Evolutionary conservation across 2,113 vertebrate species (phyloP).

Genomic region (Rhegmatorhina hoffmannsi): DNA sequence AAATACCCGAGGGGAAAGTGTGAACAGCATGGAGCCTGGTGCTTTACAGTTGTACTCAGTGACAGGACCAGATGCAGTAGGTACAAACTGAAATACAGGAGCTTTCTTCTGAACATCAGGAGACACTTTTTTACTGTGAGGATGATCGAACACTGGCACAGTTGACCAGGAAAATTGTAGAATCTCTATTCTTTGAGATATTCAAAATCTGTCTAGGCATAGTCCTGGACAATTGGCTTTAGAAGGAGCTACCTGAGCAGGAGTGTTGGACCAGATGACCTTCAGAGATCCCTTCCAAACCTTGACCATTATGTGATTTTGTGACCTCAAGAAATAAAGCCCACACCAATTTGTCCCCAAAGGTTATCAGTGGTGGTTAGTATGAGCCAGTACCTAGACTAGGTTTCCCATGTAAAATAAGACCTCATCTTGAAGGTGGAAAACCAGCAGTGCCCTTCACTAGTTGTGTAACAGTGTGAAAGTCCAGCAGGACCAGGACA

Average conservation of each 20-base stretch:
- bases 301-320: background rate
- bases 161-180: background rate
- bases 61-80: background rate
- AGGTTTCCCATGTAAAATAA: background rate
- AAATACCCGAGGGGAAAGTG: background rate
- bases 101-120: background rate
- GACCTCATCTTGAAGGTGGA: background rate
- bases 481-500: background rate
- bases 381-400: background rate
- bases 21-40: background rate
- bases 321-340: background rate
- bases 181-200: background rate
- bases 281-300: background rate
- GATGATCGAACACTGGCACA: rapidly evolving
- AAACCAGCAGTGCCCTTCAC: background rate
- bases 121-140: background rate
- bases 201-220: background rate
- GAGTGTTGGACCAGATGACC: background rate
- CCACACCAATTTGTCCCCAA: background rate
- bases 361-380: background rate
- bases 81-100: background rate
- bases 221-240: background rate
- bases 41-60: background rate
- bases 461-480: background rate
- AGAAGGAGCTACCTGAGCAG: background rate